Percentiles rank a stretch among this genome's conserved stretches.
These are phyloP conservation scores for Leptopilina boulardi DNA, from an alignment of 1,140 invertebrate species.

Conservation along the genomic window DNA sequence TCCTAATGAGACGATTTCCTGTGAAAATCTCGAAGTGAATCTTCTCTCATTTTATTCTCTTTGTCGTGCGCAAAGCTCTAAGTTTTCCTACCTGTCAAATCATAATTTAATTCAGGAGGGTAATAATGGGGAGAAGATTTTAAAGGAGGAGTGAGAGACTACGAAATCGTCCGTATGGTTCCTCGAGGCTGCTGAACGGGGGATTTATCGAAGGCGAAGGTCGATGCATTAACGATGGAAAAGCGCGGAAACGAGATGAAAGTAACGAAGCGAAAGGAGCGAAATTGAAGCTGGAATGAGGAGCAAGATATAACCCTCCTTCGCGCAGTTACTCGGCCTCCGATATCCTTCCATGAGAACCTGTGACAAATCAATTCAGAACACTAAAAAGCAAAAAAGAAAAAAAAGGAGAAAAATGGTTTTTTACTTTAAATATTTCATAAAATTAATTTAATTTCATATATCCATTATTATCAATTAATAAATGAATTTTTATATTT, in stretches of 20 bases:
- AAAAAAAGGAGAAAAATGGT: too few species aligned
- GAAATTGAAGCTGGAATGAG: conserved; percentile 47
- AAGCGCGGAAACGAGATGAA: conserved; percentile 54
- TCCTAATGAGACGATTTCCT: conserved; percentile 13
- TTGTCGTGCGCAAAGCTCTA: conserved; percentile 21
- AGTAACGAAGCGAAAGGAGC: conserved; percentile 57
- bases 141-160: conserved; percentile 36
- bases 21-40: neutral
- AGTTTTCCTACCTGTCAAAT: conserved; percentile 55
- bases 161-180: conserved; percentile 5
- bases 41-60: conserved; percentile 11
- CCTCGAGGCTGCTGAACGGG: conserved; percentile 5
- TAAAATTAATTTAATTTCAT: too few species aligned
- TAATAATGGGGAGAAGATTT: conserved; percentile 50
- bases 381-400: neutral
- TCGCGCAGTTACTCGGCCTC: conserved; percentile 41
- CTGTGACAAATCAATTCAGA: conserved; percentile 65
- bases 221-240: conserved; percentile 65
- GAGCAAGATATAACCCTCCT: conserved; percentile 29
- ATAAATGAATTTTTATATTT: too few species aligned
- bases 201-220: conserved; percentile 63
- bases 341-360: conserved; percentile 41
- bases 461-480: too few species aligned
- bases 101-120: conserved; percentile 61
- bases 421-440: too few species aligned